Conservation (phyloP, 2,888 invertebrate species). For the Drosophila siamana region DNA sequence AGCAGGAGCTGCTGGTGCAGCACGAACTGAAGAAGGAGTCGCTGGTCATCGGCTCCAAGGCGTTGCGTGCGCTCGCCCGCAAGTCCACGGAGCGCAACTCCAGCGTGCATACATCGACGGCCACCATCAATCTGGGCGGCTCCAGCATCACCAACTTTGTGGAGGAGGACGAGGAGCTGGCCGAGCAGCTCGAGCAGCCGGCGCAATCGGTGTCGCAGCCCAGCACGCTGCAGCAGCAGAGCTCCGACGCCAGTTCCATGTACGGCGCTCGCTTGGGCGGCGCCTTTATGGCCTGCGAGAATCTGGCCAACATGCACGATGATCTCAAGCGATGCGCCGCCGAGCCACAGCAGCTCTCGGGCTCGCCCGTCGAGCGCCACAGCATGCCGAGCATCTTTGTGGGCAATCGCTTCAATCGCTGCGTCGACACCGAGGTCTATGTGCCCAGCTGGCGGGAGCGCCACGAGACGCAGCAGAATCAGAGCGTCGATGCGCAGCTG, state of each 20-base stretch:
- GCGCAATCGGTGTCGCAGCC: conserved; percentile 17
- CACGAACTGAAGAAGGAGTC: conserved; percentile 82
- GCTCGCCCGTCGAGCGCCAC: conserved; percentile 85
- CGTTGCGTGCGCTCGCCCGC: conserved; percentile 79
- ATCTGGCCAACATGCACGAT: conserved; percentile 86
- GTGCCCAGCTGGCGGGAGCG: conserved; percentile 86
- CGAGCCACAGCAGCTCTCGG: conserved; percentile 22
- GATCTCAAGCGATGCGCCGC: conserved; percentile 85
- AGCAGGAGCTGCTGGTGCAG: conserved; percentile 44
- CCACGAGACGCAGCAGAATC: conserved; percentile 77
- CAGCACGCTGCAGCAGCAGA: conserved; percentile 84
- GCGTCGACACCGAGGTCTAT: conserved; percentile 87
- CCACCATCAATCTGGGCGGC: conserved; percentile 84
- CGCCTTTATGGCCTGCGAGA: conserved; percentile 89
- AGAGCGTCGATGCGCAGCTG: conserved; percentile 72
- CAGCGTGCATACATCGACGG: conserved; percentile 86
- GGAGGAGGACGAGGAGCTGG: conserved; percentile 47
- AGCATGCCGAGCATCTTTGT: conserved; percentile 89
- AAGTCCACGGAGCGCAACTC: conserved; percentile 79
- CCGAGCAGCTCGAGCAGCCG: neutral
- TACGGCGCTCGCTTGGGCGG: conserved; percentile 86
- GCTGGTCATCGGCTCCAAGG: conserved; percentile 83
- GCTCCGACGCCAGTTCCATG: conserved; percentile 87
- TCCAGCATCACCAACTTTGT: conserved; percentile 62
- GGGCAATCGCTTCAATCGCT: conserved; percentile 87